These are phyloP conservation scores for Gibbula magus DNA, from an alignment of 2,888 invertebrate genomes.

Conservation along the genomic window DNA sequence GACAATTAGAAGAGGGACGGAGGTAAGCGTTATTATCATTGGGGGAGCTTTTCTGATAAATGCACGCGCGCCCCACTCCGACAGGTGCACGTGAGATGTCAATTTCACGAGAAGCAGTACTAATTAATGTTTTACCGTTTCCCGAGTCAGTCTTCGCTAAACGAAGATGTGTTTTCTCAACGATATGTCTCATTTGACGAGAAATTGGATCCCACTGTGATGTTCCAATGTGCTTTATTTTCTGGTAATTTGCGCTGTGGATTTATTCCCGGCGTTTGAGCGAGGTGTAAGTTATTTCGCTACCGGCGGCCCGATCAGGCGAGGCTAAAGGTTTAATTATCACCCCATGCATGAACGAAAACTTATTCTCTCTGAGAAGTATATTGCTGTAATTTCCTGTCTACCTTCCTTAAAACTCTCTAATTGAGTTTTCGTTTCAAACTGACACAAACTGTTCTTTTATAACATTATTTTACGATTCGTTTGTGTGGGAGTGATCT, in stretches of 20 bases:
- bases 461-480: too few relatives aligned
- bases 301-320: too few relatives aligned
- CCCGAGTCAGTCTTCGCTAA: not conserved
- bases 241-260: not conserved
- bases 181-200: slow-evolving; percentile 20
- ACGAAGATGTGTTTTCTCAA: slow-evolving; percentile 14
- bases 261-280: not conserved
- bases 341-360: not conserved
- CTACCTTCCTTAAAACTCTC: too few relatives aligned
- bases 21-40: not conserved
- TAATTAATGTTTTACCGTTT: slow-evolving; percentile 22
- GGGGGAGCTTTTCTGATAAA: not conserved
- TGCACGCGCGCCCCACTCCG: not conserved
- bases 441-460: too few relatives aligned
- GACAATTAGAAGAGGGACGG: not conserved
- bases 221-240: not conserved
- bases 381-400: slow-evolving; percentile 8
- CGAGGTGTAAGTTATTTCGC: too few relatives aligned
- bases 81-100: slow-evolving; percentile 7
- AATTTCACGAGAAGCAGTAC: not conserved
- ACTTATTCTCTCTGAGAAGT: not conserved
- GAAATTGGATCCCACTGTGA: not conserved
- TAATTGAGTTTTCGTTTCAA: too few relatives aligned
- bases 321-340: not conserved
- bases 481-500: too few relatives aligned